Percentiles rank a stretch among this genome's conserved stretches.
Conservation (phyloP, 2,113 vertebrate species). For the Myiozetetes cayanensis region DNA sequence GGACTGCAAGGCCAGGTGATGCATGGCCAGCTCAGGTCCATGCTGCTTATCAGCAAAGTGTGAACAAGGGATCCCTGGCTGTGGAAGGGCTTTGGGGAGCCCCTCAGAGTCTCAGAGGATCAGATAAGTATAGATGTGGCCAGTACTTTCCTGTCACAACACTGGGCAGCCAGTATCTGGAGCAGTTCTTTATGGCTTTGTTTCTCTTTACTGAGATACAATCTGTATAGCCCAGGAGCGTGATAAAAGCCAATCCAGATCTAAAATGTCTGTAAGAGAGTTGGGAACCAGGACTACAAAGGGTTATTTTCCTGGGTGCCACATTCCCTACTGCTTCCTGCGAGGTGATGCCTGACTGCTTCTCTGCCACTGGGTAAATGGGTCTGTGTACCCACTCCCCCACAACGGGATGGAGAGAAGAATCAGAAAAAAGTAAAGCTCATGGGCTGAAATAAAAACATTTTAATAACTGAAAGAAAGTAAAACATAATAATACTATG, state of each 20-base stretch:
- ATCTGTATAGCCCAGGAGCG: accelerated
- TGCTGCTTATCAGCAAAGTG: background rate
- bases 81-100: background rate
- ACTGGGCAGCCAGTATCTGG: too few relatives aligned
- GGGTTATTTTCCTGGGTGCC: background rate
- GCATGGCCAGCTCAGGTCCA: background rate
- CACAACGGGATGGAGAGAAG: background rate
- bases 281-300: background rate
- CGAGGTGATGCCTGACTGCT: background rate
- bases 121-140: background rate
- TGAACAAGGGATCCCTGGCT: background rate
- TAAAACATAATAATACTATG: background rate
- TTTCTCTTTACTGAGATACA: background rate
- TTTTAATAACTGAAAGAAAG: background rate
- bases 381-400: background rate
- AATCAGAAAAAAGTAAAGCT: background rate
- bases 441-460: background rate
- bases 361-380: background rate
- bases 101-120: background rate
- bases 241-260: background rate
- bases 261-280: background rate
- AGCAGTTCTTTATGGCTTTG: background rate
- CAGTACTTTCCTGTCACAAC: background rate
- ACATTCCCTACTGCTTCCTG: background rate
- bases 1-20: background rate